Percentiles rank a stretch among this genome's conserved stretches.
Conservation (phyloP, 1,140 invertebrate species). For the Mizuhopecten yessoensis region DNA sequence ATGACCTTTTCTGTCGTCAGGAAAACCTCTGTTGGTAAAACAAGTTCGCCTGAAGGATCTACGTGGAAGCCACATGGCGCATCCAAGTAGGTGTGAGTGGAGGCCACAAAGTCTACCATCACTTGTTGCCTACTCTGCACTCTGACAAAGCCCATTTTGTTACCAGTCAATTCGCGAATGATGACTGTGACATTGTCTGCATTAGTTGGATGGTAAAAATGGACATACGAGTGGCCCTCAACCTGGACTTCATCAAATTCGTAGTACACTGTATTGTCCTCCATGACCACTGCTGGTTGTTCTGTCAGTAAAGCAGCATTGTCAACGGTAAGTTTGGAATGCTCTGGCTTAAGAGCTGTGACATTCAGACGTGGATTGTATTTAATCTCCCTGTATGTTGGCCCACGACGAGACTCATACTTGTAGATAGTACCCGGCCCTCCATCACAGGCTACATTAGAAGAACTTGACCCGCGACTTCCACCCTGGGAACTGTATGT, state of each 20-base stretch:
- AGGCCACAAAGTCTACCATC: slow-evolving; percentile 73
- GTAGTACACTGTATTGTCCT: slow-evolving; percentile 72
- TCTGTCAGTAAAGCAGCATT: slow-evolving; percentile 69
- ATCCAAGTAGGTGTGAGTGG: slow-evolving; percentile 77
- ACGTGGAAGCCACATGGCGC: slow-evolving; percentile 78
- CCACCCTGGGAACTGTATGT: slow-evolving; percentile 71
- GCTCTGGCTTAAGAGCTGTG: slow-evolving; percentile 74
- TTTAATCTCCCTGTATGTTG: slow-evolving; percentile 76
- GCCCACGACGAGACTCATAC: slow-evolving; percentile 74
- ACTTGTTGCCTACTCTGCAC: slow-evolving; percentile 72
- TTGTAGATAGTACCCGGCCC: slow-evolving; percentile 78
- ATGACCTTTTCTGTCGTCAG: slow-evolving; percentile 68
- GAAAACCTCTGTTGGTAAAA: slow-evolving; percentile 71
- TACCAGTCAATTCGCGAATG: slow-evolving; percentile 76
- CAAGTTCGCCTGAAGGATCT: slow-evolving; percentile 72
- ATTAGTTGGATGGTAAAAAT: slow-evolving; percentile 74
- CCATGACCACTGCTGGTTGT: slow-evolving; percentile 77
- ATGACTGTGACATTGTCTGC: slow-evolving; percentile 71
- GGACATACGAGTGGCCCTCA: slow-evolving; percentile 74
- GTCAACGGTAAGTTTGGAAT: slow-evolving; percentile 72
- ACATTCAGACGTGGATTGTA: slow-evolving; percentile 74
- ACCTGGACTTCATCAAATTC: slow-evolving; percentile 79
- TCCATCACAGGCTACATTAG: slow-evolving; percentile 58
- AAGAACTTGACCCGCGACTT: slow-evolving; percentile 45
- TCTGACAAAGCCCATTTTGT: slow-evolving; percentile 73